Base-by-base conservation (phyloP, 2,888 invertebrate genomes). In the Seira ritae region DNA sequence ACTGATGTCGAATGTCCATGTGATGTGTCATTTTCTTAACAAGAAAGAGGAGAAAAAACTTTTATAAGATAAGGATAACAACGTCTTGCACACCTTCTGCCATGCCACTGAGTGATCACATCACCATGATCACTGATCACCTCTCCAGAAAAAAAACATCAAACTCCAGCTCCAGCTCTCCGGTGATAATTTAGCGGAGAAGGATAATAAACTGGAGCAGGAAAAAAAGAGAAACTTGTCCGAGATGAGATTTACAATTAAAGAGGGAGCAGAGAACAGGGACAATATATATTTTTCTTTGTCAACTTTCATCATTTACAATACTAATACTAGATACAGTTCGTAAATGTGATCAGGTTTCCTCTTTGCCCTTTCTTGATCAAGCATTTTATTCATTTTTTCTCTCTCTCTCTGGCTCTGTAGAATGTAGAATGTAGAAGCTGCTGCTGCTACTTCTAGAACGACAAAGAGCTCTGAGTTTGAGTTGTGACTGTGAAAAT, bases 61-160 rank as follows among this genome's bases (percentile, higher is more conserved):
- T n/a, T n/a, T n/a, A 65, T 17, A 37, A 65, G 80, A 75, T 80
- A 81, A 76, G 10, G 67, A 76, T 71, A 82, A 82, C 66, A 82
- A 72, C 82, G 76, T 10, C 68, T 72, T 82, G 76, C 77, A 77
- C 81, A 81, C 81, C 81, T 81, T 81, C 73, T 75, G 80, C 69
- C 71, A 66, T 24, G 23, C 37, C 77, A 77, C 37, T 24, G 17
- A 72, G 37, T 69, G 60, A 68, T 76, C 76, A 76, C 75, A 75
- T 68, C 68, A 76, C 31, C 68, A 75, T 24, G 10, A 23, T 62
- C 17, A 71, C 15, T 70, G 22, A 20, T 10, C 22, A 65, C 23
- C 12, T 62, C 23, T 55, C 50, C n/a, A 22, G 46, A 65, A 65
- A 60, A 19, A 42, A 17, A 12, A 12, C 4, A 42, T 42, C 42